These are phyloP conservation scores for Caenorhabditis plicata DNA, from an alignment of 2,888 invertebrate genomes.

Conservation along the genomic window DNA sequence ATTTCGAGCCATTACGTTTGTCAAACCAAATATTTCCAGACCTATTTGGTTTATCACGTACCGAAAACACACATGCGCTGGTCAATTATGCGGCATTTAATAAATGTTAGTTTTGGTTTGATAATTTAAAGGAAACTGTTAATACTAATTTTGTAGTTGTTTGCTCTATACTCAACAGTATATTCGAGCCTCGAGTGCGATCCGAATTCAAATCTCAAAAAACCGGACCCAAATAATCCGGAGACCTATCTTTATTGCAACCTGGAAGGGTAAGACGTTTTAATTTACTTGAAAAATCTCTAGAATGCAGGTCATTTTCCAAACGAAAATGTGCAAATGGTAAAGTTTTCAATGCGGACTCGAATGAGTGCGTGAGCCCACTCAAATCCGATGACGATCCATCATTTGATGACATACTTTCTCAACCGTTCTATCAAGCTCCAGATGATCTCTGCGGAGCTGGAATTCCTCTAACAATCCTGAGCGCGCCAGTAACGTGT, in stretches of 20 bases:
- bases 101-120: conserved; percentile 9
- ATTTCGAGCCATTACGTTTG: too few species aligned
- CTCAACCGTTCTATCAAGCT: conserved; percentile 62
- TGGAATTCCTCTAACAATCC: conserved; percentile 60
- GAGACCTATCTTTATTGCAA: conserved; percentile 62
- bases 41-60: too few species aligned
- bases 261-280: conserved; percentile 53
- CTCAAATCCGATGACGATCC: conserved; percentile 35
- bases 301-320: conserved; percentile 50
- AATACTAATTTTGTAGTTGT: conserved; percentile 9
- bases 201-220: conserved; percentile 48
- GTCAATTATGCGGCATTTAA: conserved; percentile 20
- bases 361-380: conserved; percentile 48
- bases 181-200: conserved; percentile 44
- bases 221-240: conserved; percentile 52
- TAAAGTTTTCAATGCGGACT: conserved; percentile 53
- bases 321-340: conserved; percentile 58
- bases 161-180: conserved; percentile 10
- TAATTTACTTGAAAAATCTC: too few species aligned
- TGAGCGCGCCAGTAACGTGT: conserved; percentile 62
- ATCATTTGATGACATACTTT: conserved; percentile 51
- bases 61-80: conserved; percentile 26
- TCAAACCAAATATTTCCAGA: too few species aligned
- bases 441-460: conserved; percentile 63
- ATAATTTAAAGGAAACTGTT: too few species aligned